Base-by-base conservation (phyloP, 1,140 invertebrate species). In the Subanguina moxae region DNA sequence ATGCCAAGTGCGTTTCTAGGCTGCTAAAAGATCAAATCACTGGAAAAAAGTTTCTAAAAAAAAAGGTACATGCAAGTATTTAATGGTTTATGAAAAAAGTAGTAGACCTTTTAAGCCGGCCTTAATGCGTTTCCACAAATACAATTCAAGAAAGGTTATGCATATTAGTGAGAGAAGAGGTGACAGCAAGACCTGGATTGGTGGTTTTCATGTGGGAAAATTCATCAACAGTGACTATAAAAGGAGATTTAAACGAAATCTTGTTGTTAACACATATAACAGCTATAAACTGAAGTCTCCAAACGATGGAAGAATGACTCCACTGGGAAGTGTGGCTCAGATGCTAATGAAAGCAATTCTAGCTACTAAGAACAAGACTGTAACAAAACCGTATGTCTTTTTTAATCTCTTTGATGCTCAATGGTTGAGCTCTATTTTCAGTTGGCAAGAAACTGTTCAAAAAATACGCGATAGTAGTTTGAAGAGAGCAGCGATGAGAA, bases 391-490 rank as follows among this genome's bases (percentile, higher is more conserved):
- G 68, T 70, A 70, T 32, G 25, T 57, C 25, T 62, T 42, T 62
- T 52, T 52, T 15, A 52, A 38, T 3, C 32, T 5, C 3, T 3
- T 11, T 38, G 3, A 3, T 5, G 32, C 11, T 38, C 32, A 5
- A 5, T 19, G 21, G 11, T 19, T 38, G 42, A 8, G n/a, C 7
- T 21, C 25, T 9, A 65, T 21, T 52, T 46, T 38, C 64, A 77
- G 76, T 30, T 78, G 77, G 77, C 70, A 72, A 63, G 48, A 67
- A 25, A 74, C 68, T 7, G 42, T 78, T 17, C 27, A 67, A 43
- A 38, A 38, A 43, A 59, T 74, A 9, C 46, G 43, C 19, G 61
- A 0, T 0, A 59, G 13, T 15, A 63, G 8, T 8, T 11, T 65
- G 21, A 65, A 46, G 11, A 30, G 70, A 38, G 74, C 75, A 38